A percentile compares a stretch with the other conserved stretches of the same genome.
These are phyloP conservation scores for Pipistrellus pipistrellus DNA, from an alignment of 2,797 vertebrate species.

Conservation along the genomic window DNA sequence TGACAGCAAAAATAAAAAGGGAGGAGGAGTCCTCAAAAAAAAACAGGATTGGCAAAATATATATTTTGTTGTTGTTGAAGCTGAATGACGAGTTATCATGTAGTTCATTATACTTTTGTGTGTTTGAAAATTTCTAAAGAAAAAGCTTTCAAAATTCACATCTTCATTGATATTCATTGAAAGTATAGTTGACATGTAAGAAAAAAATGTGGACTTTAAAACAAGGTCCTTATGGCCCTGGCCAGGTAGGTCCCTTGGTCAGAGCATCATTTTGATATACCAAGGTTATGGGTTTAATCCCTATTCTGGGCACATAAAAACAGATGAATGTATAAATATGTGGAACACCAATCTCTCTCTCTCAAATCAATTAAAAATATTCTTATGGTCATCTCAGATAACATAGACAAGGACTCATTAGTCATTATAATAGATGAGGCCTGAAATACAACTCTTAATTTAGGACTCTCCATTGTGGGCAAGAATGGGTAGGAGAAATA, in stretches of 20 bases:
- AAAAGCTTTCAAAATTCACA: constrained; percentile 44
- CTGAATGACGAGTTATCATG: background rate
- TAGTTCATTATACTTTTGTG: constrained; percentile 14
- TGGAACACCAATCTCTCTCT: background rate
- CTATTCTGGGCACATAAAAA: background rate
- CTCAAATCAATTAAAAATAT: background rate
- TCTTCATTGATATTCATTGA: constrained; percentile 28
- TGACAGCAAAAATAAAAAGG: background rate
- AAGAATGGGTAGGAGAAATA: background rate
- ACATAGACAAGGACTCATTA: constrained; percentile 14
- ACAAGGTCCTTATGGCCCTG: constrained; percentile 1
- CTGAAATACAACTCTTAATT: constrained; percentile 36
- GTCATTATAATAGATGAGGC: background rate
- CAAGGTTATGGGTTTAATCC: background rate
- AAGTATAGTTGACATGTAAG: constrained; percentile 7
- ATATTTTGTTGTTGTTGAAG: constrained; percentile 30
- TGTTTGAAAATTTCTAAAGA: constrained; percentile 22
- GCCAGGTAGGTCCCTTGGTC: background rate
- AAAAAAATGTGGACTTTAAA: constrained; percentile 25
- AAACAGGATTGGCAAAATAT: background rate
- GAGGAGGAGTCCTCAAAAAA: background rate
- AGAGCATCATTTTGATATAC: background rate
- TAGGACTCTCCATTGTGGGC: background rate
- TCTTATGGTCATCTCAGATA: background rate
- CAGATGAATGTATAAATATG: background rate